These are phyloP conservation scores for Peromyscus nudipes DNA, from an alignment of 2,797 vertebrate species.

Conservation along the genomic window DNA sequence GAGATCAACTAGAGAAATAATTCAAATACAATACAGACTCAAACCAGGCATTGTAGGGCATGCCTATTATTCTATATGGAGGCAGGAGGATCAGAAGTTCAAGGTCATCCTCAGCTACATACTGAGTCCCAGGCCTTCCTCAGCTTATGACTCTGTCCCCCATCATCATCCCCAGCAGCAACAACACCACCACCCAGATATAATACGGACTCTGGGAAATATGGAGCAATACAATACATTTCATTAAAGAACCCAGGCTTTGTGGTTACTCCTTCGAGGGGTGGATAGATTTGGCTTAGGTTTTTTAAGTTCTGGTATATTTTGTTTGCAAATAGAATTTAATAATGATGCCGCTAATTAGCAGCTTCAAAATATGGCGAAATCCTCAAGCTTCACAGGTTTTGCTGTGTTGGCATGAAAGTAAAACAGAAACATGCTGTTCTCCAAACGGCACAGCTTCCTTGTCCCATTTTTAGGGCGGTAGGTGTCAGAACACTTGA, in stretches of 20 bases:
- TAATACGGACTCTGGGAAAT: neutral
- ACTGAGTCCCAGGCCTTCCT: neutral
- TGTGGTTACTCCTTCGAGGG: neutral
- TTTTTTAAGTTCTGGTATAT: neutral
- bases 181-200: neutral
- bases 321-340: slow-evolving; percentile 17
- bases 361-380: neutral
- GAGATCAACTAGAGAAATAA: slow-evolving; percentile 11
- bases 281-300: neutral
- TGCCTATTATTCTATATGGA: neutral
- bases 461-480: neutral
- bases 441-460: neutral
- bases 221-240: neutral
- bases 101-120: too few relatives aligned
- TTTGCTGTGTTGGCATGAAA: neutral
- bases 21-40: neutral
- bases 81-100: neutral
- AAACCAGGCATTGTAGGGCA: neutral
- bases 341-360: neutral
- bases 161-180: neutral
- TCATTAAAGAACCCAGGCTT: neutral
- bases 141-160: neutral
- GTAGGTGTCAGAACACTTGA: neutral
- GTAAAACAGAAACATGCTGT: neutral
- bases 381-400: neutral